A percentile compares a stretch with the other conserved stretches of the same genome.
phyloP scores from a whole-genome alignment of 2,888 invertebrate species.

The Schizaphis graminum region DNA sequence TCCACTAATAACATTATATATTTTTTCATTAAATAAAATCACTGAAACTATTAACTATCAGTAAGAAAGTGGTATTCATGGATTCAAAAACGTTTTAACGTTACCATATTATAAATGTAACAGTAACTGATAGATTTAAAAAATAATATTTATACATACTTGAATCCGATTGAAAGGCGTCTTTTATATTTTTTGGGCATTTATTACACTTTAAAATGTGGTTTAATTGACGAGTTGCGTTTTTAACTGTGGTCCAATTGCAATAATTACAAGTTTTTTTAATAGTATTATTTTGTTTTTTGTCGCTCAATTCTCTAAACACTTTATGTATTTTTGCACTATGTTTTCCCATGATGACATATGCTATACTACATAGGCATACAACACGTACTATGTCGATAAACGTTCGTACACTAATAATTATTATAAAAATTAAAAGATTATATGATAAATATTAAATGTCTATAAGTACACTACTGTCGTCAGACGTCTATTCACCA shows the following conservation, averaged over 20 bases:
- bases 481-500: slow-evolving; percentile 12
- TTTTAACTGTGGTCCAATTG: not conserved
- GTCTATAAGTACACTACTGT: not conserved
- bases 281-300: slow-evolving; percentile 19
- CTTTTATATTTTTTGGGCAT: slow-evolving; percentile 7
- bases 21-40: slow-evolving; percentile 7
- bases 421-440: no score
- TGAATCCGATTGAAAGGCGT: not conserved
- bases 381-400: slow-evolving; percentile 14
- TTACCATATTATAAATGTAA: not conserved
- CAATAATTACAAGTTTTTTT: slow-evolving; percentile 29
- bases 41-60: slow-evolving; percentile 25
- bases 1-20: not conserved
- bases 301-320: not conserved
- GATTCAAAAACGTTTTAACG: slow-evolving; percentile 22
- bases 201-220: not conserved
- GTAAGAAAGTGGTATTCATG: slow-evolving; percentile 9
- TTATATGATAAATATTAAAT: no score
- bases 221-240: no score
- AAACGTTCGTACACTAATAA: slow-evolving; percentile 23
- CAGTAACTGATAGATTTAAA: slow-evolving; percentile 12
- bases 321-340: slow-evolving; percentile 16
- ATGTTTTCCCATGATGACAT: no score
- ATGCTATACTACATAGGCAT: not conserved
- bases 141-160: slow-evolving; percentile 11